Conservation (phyloP, 2,113 vertebrate genomes). For the Peromyscus californicus region DNA sequence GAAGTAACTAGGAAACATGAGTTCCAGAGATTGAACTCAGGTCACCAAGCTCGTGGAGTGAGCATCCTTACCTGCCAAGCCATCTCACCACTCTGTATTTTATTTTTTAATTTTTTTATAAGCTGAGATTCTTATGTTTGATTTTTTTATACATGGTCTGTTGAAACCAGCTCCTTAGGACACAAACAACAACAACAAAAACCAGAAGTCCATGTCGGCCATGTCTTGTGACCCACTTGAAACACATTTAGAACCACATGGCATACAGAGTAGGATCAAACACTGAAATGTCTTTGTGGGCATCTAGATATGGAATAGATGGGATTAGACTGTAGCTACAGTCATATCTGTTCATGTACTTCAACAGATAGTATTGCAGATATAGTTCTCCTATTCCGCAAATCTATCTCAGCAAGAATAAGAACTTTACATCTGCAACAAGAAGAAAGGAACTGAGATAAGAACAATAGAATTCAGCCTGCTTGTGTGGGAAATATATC, state of each 20-base stretch:
- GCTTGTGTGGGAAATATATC: not conserved
- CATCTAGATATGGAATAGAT: not conserved
- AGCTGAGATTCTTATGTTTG: conserved; percentile 29
- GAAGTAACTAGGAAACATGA: not conserved
- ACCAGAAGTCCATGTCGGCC: not conserved
- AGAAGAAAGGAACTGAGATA: not conserved
- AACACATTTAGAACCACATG: not conserved
- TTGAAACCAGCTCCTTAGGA: conserved; percentile 29
- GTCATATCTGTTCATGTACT: not conserved
- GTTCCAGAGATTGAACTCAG: not conserved
- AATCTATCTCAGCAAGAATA: not conserved
- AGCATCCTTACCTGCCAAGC: not conserved
- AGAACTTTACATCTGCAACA: not conserved
- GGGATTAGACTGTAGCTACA: not conserved
- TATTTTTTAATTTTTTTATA: conserved; percentile 24
- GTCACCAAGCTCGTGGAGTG: not conserved
- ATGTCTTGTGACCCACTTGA: not conserved
- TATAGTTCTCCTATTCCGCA: not conserved
- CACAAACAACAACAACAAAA: not conserved
- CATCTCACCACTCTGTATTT: not conserved
- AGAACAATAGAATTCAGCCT: not conserved
- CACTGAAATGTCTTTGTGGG: not conserved
- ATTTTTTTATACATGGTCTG: not conserved
- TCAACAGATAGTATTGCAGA: not conserved
- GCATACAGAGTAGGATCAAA: not conserved